Evolutionary conservation across 2,113 vertebrate genomes (phyloP), one percentile per base, ranked within the genome.

Genomic region (Emberiza fucata): DNA sequence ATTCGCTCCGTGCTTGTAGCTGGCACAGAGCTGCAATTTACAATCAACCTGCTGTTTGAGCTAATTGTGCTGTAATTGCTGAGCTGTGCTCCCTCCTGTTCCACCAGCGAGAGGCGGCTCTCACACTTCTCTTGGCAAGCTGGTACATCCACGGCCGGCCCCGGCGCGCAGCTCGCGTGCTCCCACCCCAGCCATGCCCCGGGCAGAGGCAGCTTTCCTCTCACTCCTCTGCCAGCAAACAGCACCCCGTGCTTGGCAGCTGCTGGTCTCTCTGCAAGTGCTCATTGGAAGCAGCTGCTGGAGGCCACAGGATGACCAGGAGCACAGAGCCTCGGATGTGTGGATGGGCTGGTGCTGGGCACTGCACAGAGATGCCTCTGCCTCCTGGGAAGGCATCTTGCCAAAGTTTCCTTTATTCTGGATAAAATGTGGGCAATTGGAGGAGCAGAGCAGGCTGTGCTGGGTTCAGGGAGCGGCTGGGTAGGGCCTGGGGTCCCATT

Each of bases 41-140:
- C 94, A 95, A 88, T 91, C 96, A 96, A 79, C 95, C 96, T 95
- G 95, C 94, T 95, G 95, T 81, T 94, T 71, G 94, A 95, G 94
- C 95, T 97, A 96, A 96, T 96, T 94, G 91, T 88, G 89, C 91
- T 89, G 83, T 95, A 95, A 97, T 96, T 95, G 96, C 94, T 91
- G 95, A 83, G 94, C 91, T 84, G 91, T 31, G 91, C 69, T 94
- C 68, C 91, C 96, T 92, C 94, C 95, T 73, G 83, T 66, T 90
- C 81, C 92, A 69, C 84, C 53, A 66, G 81, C 3, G 72, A 75
- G 84, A 18, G 2, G 65, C 5, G 1, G 70, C 33, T 92, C 89
- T 70, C 42, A 29, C 22, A n/a, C 44, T 44, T 35, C 77, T 82
- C 75, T 75, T 78, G 92, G 84, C 84, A 94, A 81, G 81, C 78